Base-by-base conservation (phyloP, 2,797 vertebrate species). In the Leuciscus waleckii region DNA sequence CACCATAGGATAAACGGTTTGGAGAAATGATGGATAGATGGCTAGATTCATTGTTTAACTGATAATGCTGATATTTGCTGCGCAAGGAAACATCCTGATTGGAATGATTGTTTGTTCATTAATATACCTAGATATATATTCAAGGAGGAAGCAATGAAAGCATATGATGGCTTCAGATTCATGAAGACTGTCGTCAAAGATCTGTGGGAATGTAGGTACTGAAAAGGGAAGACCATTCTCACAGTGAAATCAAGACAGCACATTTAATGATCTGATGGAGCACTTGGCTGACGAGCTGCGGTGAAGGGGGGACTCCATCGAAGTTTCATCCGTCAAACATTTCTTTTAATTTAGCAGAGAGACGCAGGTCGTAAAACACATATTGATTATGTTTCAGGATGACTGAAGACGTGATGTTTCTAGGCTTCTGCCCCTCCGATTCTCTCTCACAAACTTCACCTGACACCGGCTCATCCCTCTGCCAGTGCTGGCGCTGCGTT, bases 321-420 rank as follows among this genome's bases (percentile, higher is more conserved):
- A 77, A 79, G 79, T 69, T 85, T 82, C 82, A 82, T 88, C 76
- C 41, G 71, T 51, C 77, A 81, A 87, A 83, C 79, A 88, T 89
- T 89, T 77, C 65, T 89, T 89, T 88, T 84, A 75, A 90, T 90
- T 90, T 88, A 79, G 56, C 49, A 16, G 63, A 90, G 86, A 88
- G 81, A 84, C 23, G 74, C 81, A 71, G 84, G 86, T 86, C 75
- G 78, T 90, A 88, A 90, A 88, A 84, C 68, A 84, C 79, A 17
- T 87, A 90, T 90, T 85, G 90, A 89, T 85, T 87, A 87, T 68
- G 56, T 86, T 82, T 89, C 90, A 88, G 46, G n/a, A 86, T 87
- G 88, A 89, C 76, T 85, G 77, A 90, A 69, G 84, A 83, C 37
- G 65, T 82, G 84, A 89, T 89, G 69, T 87, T 83, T 78, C 76